Conservation (phyloP, 2,888 invertebrate genomes). For the Camponotus fellah region DNA sequence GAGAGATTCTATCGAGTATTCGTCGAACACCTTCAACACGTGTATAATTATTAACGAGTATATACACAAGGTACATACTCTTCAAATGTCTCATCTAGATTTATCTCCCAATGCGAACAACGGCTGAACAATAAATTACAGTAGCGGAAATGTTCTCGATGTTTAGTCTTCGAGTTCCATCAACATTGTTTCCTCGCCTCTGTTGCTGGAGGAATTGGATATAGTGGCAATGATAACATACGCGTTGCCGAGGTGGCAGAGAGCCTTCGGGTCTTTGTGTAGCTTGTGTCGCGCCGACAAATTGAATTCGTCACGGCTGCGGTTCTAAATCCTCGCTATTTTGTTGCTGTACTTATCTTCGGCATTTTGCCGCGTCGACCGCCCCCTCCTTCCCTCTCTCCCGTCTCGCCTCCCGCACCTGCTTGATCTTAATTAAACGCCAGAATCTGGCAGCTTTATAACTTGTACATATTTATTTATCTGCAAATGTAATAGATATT, state of each 20-base stretch:
- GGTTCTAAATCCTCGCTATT: conserved; percentile 50
- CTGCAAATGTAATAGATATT: conserved; percentile 37
- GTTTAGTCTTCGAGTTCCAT: conserved; percentile 54
- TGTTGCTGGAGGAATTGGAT: conserved; percentile 49
- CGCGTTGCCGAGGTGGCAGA: conserved; percentile 34
- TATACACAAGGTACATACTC: conserved; percentile 8
- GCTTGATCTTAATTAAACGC: conserved; percentile 52
- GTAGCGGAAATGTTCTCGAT: conserved; percentile 47
- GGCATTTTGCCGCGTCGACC: conserved; percentile 36
- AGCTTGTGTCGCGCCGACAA: conserved; percentile 43
- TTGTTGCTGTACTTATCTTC: conserved; percentile 51
- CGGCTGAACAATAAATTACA: conserved; percentile 45
- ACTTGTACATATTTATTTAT: conserved; percentile 49
- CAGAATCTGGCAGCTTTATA: conserved; percentile 47
- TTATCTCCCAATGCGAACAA: conserved; percentile 31
- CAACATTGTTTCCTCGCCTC: conserved; percentile 49
- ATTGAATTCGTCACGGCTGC: conserved; percentile 54
- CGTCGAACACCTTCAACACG: background rate
- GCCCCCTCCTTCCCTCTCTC: background rate
- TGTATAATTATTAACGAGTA: conserved; percentile 3
- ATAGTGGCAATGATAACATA: conserved; percentile 54
- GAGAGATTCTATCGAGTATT: background rate
- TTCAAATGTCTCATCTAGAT: conserved; percentile 25
- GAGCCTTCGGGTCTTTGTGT: conserved; percentile 47
- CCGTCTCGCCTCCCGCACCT: conserved; percentile 32